Conservation (phyloP, 2,113 vertebrate species). For the Excalfactoria chinensis region DNA sequence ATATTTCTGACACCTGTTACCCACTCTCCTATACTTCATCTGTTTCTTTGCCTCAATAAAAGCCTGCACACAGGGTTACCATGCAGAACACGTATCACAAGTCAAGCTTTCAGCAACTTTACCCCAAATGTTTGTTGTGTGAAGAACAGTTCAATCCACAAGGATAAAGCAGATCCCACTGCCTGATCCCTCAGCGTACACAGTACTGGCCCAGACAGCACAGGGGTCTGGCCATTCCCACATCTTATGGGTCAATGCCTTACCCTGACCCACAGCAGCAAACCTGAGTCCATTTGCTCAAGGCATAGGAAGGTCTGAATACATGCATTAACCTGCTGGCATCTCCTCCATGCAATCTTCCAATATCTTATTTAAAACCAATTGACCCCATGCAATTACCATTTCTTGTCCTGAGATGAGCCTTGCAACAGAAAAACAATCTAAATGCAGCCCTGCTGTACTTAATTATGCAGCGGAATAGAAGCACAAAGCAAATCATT, state of each 20-base stretch:
- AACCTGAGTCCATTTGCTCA: not conserved
- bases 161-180: not conserved
- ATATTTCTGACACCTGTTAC: not conserved
- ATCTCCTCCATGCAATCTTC: not conserved
- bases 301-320: not conserved
- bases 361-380: not conserved
- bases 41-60: not conserved
- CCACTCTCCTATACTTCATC: not conserved
- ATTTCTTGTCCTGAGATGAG: not conserved
- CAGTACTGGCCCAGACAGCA: not conserved
- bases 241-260: not conserved
- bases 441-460: not conserved
- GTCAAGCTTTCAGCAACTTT: not conserved
- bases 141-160: not conserved
- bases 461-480: not conserved
- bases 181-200: not conserved
- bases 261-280: fast-evolving
- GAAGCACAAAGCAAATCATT: not conserved
- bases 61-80: not conserved
- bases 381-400: not conserved
- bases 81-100: not conserved
- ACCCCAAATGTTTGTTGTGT: not conserved
- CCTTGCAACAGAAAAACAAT: not conserved
- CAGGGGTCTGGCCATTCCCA: too few relatives aligned
- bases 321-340: not conserved